A percentile compares a stretch with the other conserved stretches of the same genome.
Conservation (phyloP, 2,113 vertebrate genomes). For the Alaudala cheleensis region DNA sequence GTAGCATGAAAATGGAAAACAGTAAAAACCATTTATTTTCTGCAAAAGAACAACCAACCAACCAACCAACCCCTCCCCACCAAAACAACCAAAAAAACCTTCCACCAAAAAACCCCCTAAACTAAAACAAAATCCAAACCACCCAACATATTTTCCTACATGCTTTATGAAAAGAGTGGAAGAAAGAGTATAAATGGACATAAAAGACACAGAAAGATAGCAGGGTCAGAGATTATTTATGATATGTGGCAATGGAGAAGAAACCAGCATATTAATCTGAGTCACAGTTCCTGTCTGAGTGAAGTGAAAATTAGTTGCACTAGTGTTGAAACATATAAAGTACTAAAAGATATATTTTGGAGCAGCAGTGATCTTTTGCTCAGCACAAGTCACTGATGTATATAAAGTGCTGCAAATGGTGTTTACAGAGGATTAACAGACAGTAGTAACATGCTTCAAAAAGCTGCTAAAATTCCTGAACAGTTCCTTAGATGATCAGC, state of each 20-base stretch:
- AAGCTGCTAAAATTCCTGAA: neutral
- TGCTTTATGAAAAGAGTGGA: neutral
- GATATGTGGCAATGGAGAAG: neutral
- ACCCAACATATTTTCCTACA: neutral
- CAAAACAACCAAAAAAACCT: no score
- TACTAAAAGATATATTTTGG: neutral
- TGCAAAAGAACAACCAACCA: neutral
- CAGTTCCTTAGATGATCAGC: neutral
- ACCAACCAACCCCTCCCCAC: no score
- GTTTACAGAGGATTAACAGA: neutral
- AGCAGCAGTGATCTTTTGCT: neutral
- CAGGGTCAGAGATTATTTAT: neutral
- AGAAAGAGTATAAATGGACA: neutral
- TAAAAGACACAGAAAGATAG: neutral
- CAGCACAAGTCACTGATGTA: neutral
- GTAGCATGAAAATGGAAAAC: neutral
- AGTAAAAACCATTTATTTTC: neutral
- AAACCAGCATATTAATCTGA: neutral
- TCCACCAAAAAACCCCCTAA: no score
- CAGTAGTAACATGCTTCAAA: neutral
- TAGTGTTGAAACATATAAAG: neutral
- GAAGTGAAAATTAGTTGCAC: neutral
- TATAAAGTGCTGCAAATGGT: neutral
- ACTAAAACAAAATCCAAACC: neutral
- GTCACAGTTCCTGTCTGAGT: neutral